Evolutionary conservation across 2,888 invertebrate species (phyloP), one percentile per base, ranked within the genome.

Genomic region (Scaptomyza cyrtandrae): DNA sequence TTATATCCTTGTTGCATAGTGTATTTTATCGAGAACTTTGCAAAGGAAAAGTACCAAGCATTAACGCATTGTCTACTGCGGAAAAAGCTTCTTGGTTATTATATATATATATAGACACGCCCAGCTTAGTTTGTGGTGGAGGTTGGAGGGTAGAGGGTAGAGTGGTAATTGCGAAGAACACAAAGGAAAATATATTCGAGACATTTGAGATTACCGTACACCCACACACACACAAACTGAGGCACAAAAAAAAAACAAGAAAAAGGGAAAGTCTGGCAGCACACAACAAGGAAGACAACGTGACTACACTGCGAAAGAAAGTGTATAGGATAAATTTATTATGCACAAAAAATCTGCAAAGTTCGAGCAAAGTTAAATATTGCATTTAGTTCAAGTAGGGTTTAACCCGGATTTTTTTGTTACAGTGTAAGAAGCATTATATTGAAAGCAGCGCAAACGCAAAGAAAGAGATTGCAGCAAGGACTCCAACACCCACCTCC

Each of bases 21-120:
- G 49, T 33, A 35, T 6, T 46, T 50, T 3, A 19, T 45, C 60
- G 53, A 49, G 52, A 39, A 24, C 57, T 41, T n/a, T 16, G 16
- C 4, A 10, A 29, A 19, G 46, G 41, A 55, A 69, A 61, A 60
- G 9, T 11, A 44, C 24, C 14, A 37, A 48, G 6, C n/a, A 44
- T 43, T 50, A 50, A 55, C 13, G 48, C 31, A 57, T 35, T 27
- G 55, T 50, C 66, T 37, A 41, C 54, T 10, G 14, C 14, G 55
- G 55, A 6, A 44, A 29, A n/a, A 27, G 14, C 24, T 24, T 50
- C 39, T 45, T 45, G 53, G 57, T 16, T 29, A 37, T n/a, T 11
- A 35, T n/a, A n/a, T n/a, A n/a, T n/a, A n/a, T n/a, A n/a, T n/a
- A n/a, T 1, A 57, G 67, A 57, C 78, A 78, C 78, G 31, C 75